Percentiles rank a stretch among this genome's conserved stretches.
Evolutionary conservation across 2,113 vertebrate species (phyloP).

Genomic region (Ptilonorhynchus violaceus): DNA sequence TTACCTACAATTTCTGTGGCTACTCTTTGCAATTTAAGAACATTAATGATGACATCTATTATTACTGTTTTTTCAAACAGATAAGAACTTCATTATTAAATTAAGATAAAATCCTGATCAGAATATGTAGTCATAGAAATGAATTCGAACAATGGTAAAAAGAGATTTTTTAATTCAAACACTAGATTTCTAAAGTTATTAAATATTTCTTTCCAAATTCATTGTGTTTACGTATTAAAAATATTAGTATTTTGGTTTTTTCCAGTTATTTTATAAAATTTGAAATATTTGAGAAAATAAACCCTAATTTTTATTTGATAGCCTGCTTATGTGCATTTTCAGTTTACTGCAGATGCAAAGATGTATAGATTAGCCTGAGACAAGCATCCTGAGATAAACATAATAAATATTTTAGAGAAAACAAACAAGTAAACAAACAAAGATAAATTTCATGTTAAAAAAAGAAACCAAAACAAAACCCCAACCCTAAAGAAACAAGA

Average conservation of each 20-base stretch:
- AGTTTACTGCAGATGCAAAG: not conserved
- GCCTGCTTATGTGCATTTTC: not conserved
- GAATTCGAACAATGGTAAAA: not conserved
- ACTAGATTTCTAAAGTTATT: not conserved
- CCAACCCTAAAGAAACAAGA: not conserved
- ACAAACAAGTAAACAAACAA: fast-evolving
- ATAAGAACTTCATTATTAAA: not conserved
- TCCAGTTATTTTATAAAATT: not conserved
- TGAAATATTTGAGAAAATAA: not conserved
- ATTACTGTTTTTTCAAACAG: not conserved
- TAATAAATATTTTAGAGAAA: not conserved
- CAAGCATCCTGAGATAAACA: not conserved
- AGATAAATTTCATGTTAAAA: not conserved
- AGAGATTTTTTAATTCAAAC: not conserved
- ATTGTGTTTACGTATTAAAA: not conserved
- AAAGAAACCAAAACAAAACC: not conserved
- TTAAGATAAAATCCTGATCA: not conserved
- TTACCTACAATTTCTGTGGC: not conserved
- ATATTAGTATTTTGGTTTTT: not conserved
- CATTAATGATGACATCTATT: not conserved
- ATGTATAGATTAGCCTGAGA: not conserved
- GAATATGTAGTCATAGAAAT: not conserved
- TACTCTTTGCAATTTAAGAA: not conserved
- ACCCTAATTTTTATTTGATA: not conserved
- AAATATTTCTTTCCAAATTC: not conserved